phyloP scores from a whole-genome alignment of 1,140 invertebrate species.

The Trachymyrmex septentrionalis region DNA sequence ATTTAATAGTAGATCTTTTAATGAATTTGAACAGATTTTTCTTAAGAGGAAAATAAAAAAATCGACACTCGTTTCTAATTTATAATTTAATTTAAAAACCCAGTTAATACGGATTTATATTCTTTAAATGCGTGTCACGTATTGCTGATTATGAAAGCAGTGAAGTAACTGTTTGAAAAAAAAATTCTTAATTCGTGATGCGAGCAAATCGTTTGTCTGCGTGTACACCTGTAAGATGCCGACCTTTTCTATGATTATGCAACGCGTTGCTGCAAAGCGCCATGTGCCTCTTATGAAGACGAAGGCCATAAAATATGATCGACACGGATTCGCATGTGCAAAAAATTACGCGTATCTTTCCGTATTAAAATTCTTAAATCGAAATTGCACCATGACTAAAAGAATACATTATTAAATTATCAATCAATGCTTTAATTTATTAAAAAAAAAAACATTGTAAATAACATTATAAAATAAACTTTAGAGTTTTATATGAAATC shows the following conservation, averaged over 20 bases:
- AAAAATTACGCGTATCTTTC: background rate
- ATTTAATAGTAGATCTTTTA: constrained; percentile 12
- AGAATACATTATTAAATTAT: background rate
- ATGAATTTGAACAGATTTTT: constrained; percentile 7
- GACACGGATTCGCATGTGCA: background rate
- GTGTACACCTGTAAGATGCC: background rate
- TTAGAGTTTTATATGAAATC: background rate
- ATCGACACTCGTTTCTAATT: background rate
- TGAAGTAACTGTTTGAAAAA: background rate
- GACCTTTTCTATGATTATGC: constrained; percentile 28
- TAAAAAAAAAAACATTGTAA: background rate
- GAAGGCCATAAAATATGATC: background rate
- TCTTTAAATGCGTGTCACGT: background rate
- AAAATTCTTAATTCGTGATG: background rate
- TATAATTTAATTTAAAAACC: background rate
- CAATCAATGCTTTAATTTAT: background rate
- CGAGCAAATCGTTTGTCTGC: background rate
- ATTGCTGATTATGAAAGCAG: background rate
- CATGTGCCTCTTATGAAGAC: constrained; percentile 16
- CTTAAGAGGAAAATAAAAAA: background rate
- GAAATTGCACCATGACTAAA: background rate
- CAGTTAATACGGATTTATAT: background rate
- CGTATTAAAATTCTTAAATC: background rate
- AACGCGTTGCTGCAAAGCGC: constrained; percentile 19
- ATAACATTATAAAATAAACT: background rate